Evolutionary conservation across 2,797 vertebrate species (phyloP), one percentile per base, ranked within the genome.

Genomic region (Poeciliopsis turneri): DNA sequence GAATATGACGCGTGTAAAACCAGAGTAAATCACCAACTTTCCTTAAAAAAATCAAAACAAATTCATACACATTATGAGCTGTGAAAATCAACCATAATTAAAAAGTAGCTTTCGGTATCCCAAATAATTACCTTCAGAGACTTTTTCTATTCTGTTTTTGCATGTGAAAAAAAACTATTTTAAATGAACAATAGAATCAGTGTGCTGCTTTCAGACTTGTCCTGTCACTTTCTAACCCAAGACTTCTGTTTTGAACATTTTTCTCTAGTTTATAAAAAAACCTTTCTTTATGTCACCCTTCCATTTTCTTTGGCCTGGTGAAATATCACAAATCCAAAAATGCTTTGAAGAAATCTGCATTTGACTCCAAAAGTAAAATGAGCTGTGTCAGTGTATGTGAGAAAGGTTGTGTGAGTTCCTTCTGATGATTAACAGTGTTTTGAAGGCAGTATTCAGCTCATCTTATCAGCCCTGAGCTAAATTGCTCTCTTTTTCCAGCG

Each of bases 401-500:
- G 73, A 75, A 74, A 76, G 85, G 84, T 81, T 57, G 83, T 83
- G 76, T 86, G 79, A 91, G 88, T 92, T 90, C 81, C 76, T 59
- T 90, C 71, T 82, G 83, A 89, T 92, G 82, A 92, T 91, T 92
- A 92, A 90, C 78, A 47, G 71, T 83, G 80, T 87, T 84, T 92
- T 93, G 76, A 86, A 81, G 81, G 72, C 74, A 78, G 76, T 81
- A 83, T 90, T 92, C 80, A 87, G 81, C 51, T 23, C 39, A 70
- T 92, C 86, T 91, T 91, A 88, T 90, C 78, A 76, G 78, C 75
- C 81, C 36, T 2, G 4, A 88, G 83, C 81, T 82, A 88, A 92
- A 93, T 90, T 87, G 72, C 87, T 91, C 78, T 92, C 81, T 79
- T 82, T 86, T 91, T 78, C 75, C 45, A 43, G 82, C 76, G 39